These are phyloP conservation scores for Trichopoda pennipes DNA, from an alignment of 2,888 invertebrate genomes.

Conservation along the genomic window DNA sequence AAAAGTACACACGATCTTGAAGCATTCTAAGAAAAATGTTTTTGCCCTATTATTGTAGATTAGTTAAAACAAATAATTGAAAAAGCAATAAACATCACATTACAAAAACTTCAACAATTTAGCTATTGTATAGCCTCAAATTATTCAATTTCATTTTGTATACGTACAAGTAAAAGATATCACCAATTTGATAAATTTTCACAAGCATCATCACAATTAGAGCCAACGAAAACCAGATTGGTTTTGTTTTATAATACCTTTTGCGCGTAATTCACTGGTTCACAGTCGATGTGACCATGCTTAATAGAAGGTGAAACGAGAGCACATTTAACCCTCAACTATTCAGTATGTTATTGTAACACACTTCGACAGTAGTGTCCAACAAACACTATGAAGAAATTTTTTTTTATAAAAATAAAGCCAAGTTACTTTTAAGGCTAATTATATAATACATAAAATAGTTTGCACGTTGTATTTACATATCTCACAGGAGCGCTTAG, in stretches of 20 bases:
- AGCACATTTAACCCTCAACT: no score
- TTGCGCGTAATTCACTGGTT: background rate
- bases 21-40: conserved; percentile 58
- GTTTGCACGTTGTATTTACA: no score
- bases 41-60: conserved; percentile 59
- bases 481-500: no score
- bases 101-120: conserved; percentile 15
- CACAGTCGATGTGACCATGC: background rate
- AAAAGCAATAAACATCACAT: conserved; percentile 6
- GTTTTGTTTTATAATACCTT: background rate
- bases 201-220: conserved; percentile 13
- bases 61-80: conserved; percentile 58
- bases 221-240: background rate
- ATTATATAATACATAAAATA: no score
- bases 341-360: no score
- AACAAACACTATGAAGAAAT: no score
- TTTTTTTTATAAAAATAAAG: no score
- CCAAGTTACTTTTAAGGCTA: no score
- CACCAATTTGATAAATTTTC: conserved; percentile 33
- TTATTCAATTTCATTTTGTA: conserved; percentile 19
- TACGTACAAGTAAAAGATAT: conserved; percentile 29
- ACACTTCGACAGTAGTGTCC: no score
- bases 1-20: conserved; percentile 47
- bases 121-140: conserved; percentile 7
- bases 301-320: no score